Evolutionary conservation across 2,797 vertebrate genomes (phyloP).

Genomic region (Semotilus atromaculatus): DNA sequence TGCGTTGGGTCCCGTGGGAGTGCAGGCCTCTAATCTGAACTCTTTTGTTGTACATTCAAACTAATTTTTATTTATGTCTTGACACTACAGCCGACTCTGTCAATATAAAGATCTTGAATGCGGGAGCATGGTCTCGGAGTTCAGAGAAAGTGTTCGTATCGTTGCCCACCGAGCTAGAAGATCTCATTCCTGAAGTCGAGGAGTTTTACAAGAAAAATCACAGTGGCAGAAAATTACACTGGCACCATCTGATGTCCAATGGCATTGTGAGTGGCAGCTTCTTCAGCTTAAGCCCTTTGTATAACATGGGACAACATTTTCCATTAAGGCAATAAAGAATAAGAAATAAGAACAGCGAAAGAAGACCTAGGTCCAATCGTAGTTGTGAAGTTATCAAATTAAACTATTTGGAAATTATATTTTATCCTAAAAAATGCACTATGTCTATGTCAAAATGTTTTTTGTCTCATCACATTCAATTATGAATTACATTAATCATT

Average conservation of each 20-base stretch:
- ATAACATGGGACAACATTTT: too few relatives aligned
- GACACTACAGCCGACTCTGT: conserved; percentile 88
- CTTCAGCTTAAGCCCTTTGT: conserved; percentile 91
- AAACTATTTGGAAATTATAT: background rate
- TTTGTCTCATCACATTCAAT: background rate
- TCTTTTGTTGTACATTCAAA: conserved; percentile 56
- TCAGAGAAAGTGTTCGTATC: conserved; percentile 98
- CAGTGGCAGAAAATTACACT: conserved; percentile 97
- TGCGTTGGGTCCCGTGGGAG: too few relatives aligned
- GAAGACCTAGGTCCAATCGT: too few relatives aligned
- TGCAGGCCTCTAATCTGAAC: conserved; percentile 75
- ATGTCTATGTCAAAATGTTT: background rate
- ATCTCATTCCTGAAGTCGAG: conserved; percentile 97
- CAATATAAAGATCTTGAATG: conserved; percentile 99
- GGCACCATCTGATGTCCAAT: conserved; percentile 99
- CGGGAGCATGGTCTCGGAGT: conserved; percentile 97
- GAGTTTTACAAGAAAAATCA: conserved; percentile 99
- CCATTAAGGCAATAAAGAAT: background rate
- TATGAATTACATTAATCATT: too few relatives aligned
- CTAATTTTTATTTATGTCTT: background rate
- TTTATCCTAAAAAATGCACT: background rate
- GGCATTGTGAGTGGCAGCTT: conserved; percentile 92
- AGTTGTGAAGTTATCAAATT: background rate
- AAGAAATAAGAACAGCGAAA: too few relatives aligned
- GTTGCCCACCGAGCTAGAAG: conserved; percentile 94